Evolutionary conservation across 2,797 vertebrate species (phyloP).

Genomic region (Loriculus beryllinus): DNA sequence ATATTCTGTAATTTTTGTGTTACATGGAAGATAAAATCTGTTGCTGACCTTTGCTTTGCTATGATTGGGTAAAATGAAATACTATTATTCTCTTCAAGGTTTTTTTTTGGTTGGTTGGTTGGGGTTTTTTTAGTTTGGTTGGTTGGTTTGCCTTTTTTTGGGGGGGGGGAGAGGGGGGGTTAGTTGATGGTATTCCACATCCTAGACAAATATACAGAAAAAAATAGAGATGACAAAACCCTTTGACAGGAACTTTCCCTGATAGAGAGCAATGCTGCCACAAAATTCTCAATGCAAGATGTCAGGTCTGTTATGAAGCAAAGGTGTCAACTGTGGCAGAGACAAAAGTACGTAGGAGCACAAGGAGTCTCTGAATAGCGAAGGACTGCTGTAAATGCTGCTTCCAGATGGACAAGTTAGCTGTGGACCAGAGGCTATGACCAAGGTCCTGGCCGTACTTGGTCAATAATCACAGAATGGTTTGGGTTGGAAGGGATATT

Average conservation of each 20-base stretch:
- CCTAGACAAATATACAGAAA: background rate
- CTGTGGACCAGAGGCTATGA: background rate
- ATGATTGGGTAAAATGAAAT: background rate
- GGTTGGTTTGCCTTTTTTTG: too few species aligned
- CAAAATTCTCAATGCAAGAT: background rate
- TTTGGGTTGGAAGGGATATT: background rate
- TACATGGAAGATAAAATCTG: background rate
- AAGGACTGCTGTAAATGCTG: background rate
- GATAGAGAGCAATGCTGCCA: background rate
- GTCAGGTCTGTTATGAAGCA: background rate
- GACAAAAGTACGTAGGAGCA: background rate
- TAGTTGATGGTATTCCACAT: background rate
- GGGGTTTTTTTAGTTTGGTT: too few species aligned
- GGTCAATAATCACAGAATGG: background rate
- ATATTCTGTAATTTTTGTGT: background rate
- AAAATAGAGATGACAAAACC: background rate
- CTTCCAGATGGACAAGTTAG: background rate
- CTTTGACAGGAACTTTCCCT: background rate
- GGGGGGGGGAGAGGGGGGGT: too few species aligned
- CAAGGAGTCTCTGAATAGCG: background rate
- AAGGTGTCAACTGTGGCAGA: background rate
- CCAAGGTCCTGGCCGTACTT: background rate
- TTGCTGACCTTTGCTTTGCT: background rate
- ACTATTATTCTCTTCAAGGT: background rate
- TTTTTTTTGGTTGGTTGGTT: background rate